These are phyloP conservation scores for Diplodus puntazzo DNA, from an alignment of 2,797 vertebrate genomes.

Conservation along the genomic window DNA sequence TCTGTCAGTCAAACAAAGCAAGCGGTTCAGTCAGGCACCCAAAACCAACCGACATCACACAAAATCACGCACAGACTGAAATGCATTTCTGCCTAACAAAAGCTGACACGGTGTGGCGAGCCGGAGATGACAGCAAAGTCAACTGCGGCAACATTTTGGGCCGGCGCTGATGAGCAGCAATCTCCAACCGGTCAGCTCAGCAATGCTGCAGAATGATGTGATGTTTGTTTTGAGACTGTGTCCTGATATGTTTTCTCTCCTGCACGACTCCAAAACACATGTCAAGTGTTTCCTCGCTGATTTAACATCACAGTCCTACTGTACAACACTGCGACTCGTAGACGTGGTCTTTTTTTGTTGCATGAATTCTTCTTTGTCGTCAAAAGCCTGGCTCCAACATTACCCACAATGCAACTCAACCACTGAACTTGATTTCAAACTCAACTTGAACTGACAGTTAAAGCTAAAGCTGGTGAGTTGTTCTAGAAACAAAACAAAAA, in stretches of 20 bases:
- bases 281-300: not conserved
- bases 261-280: not conserved
- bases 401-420: not conserved
- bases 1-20: conserved; percentile 65
- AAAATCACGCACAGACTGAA: conserved; percentile 61
- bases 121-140: conserved; percentile 31
- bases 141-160: conserved; percentile 14
- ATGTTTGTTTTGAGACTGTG: not conserved
- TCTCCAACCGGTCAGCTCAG: conserved; percentile 13
- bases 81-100: conserved; percentile 55
- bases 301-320: not conserved
- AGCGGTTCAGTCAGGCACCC: conserved; percentile 55
- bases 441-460: too few relatives aligned
- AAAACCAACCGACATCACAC: conserved; percentile 56
- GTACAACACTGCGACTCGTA: not conserved
- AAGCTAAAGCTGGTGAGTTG: too few relatives aligned
- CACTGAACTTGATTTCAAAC: too few relatives aligned
- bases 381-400: not conserved
- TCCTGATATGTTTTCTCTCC: not conserved
- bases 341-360: not conserved
- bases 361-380: not conserved
- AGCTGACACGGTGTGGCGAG: conserved; percentile 48
- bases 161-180: conserved; percentile 34
- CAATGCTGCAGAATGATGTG: not conserved
- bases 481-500: too few relatives aligned